Evolutionary conservation across 2,113 vertebrate species (phyloP), one percentile per base, ranked within the genome.

Genomic region (Chlorodrepanis virens): DNA sequence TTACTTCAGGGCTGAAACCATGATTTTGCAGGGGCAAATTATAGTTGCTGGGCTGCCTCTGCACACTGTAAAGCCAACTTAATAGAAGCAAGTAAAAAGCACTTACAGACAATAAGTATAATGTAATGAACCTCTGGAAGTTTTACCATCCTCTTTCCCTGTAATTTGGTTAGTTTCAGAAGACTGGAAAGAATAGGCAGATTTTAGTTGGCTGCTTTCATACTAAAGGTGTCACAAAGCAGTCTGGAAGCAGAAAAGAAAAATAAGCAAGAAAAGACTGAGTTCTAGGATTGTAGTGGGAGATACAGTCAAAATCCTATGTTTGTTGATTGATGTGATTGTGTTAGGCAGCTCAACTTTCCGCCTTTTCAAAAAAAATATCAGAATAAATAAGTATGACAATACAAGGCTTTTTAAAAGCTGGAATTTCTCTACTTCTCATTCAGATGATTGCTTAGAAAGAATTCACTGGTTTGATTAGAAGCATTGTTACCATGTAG

Each of bases 381-480:
- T 74, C 31, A 37, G 71, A 64, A 87, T 37, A 95, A 90, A 75
- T 81, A 92, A 90, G 64, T 77, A 54, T 56, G 75, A 85, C 89
- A 86, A 72, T 74, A 61, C 33, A 31, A 74, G 76, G 80, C 40
- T 80, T 87, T 49, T 91, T 42, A 68, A 91, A 86, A 28, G 7
- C 21, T 70, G 19, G 52, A 84, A 50, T 78, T 83, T 90, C 57
- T 91, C 44, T 94, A 47, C 37, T 90, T 85, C 63, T 72, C 17
- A 76, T 94, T 92, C 68, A 81, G 54, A 68, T 83, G 53, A 77
- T 31, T 87, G n/a, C 57, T 94, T 83, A 83, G 69, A 90, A 93
- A 83, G 35, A 81, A 78, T 75, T 70, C 35, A 83, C 82, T 35
- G 56, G 31, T 95, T 92, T 89, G 76, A 94, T 96, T 94, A 92